These are phyloP conservation scores for Furnarius figulus DNA, from an alignment of 2,113 vertebrate genomes.

Conservation along the genomic window DNA sequence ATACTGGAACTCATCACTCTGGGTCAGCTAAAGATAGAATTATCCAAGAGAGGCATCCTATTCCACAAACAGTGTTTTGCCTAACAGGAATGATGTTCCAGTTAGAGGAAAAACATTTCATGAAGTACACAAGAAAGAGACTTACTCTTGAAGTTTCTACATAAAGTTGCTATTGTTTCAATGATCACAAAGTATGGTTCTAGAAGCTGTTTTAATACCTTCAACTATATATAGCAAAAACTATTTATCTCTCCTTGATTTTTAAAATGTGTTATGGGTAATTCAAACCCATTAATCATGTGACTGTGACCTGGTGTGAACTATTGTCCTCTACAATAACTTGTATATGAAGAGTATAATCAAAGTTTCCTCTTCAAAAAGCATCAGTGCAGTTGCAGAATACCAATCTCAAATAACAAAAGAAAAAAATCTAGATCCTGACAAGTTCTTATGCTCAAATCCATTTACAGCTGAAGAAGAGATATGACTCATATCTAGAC, in stretches of 20 bases:
- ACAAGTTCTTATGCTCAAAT: not conserved
- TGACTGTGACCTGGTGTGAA: not conserved
- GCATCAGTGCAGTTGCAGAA: not conserved
- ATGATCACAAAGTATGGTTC: not conserved
- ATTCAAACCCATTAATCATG: not conserved
- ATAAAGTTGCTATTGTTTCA: not conserved
- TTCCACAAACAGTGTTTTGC: not conserved
- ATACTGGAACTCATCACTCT: not conserved
- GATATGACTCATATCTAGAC: not conserved
- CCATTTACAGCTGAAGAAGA: not conserved
- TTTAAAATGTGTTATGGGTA: not conserved
- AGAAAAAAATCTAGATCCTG: not conserved
- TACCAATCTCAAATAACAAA: not conserved
- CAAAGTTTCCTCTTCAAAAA: not conserved
- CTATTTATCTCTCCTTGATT: not conserved
- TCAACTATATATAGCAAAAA: not conserved
- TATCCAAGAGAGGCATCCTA: not conserved
- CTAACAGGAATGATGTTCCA: not conserved
- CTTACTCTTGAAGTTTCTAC: not conserved
- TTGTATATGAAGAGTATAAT: not conserved
- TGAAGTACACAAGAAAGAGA: not conserved
- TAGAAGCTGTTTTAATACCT: not conserved
- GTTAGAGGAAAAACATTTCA: not conserved
- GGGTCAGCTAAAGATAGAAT: not conserved
- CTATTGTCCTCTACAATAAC: not conserved